phyloP scores from a whole-genome alignment of 2,888 invertebrate species.

The Eupithecia subfuscata region DNA sequence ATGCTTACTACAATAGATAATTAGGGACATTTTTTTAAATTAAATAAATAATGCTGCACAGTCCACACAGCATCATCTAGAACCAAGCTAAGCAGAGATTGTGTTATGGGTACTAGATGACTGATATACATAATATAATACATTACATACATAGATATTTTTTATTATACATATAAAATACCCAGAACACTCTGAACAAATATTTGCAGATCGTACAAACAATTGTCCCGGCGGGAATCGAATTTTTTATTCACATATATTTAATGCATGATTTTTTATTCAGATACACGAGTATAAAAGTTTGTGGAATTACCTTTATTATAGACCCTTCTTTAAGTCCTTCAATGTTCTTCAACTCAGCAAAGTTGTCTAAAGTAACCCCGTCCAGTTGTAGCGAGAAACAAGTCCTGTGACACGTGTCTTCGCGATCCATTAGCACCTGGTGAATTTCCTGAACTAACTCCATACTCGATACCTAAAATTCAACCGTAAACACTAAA shows the following conservation, averaged over 20 bases:
- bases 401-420: slow-evolving; percentile 99
- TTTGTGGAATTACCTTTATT: slow-evolving; percentile 87
- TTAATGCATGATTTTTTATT: not conserved
- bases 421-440: slow-evolving; percentile 98
- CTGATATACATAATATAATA: too few relatives aligned
- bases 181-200: too few relatives aligned
- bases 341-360: slow-evolving; percentile 98
- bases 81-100: too few relatives aligned
- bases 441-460: slow-evolving; percentile 99
- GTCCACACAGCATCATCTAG: too few relatives aligned
- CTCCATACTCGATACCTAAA: slow-evolving; percentile 97
- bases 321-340: slow-evolving; percentile 97
- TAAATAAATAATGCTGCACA: too few relatives aligned
- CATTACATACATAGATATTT: too few relatives aligned
- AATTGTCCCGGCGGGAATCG: too few relatives aligned
- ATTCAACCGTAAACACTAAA: slow-evolving; percentile 37
- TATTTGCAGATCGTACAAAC: too few relatives aligned
- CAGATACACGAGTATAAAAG: not conserved
- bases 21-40: not conserved
- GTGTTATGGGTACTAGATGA: too few relatives aligned
- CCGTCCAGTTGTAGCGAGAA: slow-evolving; percentile 98
- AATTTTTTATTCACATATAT: not conserved
- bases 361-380: slow-evolving; percentile 97
- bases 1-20: not conserved
- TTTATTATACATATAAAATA: too few relatives aligned